Base-by-base conservation (phyloP, 2,888 invertebrate species). In the Cosmorhoe ocellata region DNA sequence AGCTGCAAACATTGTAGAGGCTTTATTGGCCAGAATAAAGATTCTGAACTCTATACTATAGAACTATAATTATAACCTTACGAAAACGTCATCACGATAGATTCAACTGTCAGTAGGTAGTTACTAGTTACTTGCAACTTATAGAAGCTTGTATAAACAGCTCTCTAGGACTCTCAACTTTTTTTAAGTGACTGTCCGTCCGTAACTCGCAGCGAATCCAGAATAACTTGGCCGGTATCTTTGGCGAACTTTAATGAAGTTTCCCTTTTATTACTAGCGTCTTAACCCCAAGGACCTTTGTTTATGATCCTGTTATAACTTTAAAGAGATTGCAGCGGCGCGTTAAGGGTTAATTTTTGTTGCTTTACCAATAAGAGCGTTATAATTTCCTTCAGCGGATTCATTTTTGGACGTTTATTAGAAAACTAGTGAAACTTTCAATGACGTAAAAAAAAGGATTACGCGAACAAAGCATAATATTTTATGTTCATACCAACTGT, bases 271-370 rank as follows among this genome's bases (percentile, higher is more conserved):
- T 84, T 80, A 79, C 79, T 63, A 58, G 65, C 71, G 75, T 69
- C 71, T 78, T 74, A 73, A 79, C 80, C 78, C 73, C 71, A 73
- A 80, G 79, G 80, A 81, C 78, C 77, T 78, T 76, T 77, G 81
- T 81, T 86, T 85, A 85, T 79, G 81, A 81, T 79, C 78, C 78
- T 79, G 78, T 81, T 84, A 78, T 79, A 83, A 82, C 74, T 84
- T 85, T 81, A 79, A 79, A 77, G 76, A 79, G 75, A 76, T 80
- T 76, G 74, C 75, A 70, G 69, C 68, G 63, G 59, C 64, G 61
- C 67, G 60, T 63, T 61, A 51, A 58, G 58, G 52, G 70, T 64
- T 62, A 61, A 64, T 69, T 71, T 59, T 57, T 54, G 51, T 54
- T 18, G 4, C 18, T 18, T n/a, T 43, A 48, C 51, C 67, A 62